Evolutionary conservation across 2,888 invertebrate genomes (phyloP), one percentile per base, ranked within the genome.

Genomic region (Drosophila cracens): DNA sequence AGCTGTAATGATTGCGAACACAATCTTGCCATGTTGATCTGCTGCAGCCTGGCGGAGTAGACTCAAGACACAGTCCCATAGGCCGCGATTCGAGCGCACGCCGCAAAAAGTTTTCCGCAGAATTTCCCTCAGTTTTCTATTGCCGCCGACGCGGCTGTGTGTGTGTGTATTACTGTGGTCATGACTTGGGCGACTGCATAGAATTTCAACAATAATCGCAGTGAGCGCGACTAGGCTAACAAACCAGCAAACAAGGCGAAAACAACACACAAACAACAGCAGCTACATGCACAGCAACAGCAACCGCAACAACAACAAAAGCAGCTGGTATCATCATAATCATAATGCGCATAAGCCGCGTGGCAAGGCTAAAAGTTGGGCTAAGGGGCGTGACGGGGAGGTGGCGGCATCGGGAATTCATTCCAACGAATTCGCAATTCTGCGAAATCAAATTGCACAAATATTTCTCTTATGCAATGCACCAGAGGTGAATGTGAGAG

Each of bases 361-460:
- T 72, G 75, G 76, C 67, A 64, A 34, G 63, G 54, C 71, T 70
- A 52, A 67, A 64, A 43, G 65, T 38, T 52, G 65, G 63, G 21
- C 34, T n/a, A 53, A 56, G 59, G 64, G 76, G 60, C 62, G 69
- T 61, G 49, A 11, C 33, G 46, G 40, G 34, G 29, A 29, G 52
- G 29, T 21, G 40, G 72, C 25, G 61, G 38, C 60, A 61, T 59
- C 68, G 83, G 87, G 77, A 83, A 83, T 87, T 81, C 87, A 91
- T 91, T 91, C 91, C 92, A 90, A 77, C 83, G 91, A 91, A 91
- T 91, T 90, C 90, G 82, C 89, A 91, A 91, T 91, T 91, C 91
- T 89, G 79, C 91, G 91, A 91, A 91, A 87, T 87, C 86, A 87
- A 87, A 87, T 87, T 87, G 87, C 87, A 87, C 86, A 87, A 87